Conservation (phyloP, 1,140 invertebrate genomes). For the Vanessa tameamea region DNA sequence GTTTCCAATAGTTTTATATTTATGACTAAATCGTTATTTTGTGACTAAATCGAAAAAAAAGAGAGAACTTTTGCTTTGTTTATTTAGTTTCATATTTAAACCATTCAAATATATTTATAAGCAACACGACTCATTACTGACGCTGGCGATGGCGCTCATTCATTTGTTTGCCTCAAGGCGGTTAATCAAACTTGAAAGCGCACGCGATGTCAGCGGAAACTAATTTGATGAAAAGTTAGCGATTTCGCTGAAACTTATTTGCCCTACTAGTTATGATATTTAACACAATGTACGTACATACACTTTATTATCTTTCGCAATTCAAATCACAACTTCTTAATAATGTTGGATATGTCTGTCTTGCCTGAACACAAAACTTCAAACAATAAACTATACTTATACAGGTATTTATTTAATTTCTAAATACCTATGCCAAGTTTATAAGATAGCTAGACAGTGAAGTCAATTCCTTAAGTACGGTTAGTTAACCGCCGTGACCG, state of each 20-base stretch:
- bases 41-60: no score
- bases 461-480: constrained; percentile 41
- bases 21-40: no score
- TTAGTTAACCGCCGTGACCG: constrained; percentile 55
- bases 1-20: no score
- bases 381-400: constrained; percentile 3
- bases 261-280: constrained; percentile 58
- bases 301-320: constrained; percentile 35
- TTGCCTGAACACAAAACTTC: constrained; percentile 7
- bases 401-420: background rate
- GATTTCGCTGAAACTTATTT: constrained; percentile 59
- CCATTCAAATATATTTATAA: constrained; percentile 21
- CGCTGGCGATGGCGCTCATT: constrained; percentile 28
- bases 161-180: constrained; percentile 59
- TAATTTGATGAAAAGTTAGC: constrained; percentile 72
- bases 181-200: constrained; percentile 66
- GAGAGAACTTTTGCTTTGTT: no score
- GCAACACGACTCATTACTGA: constrained; percentile 21
- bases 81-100: background rate
- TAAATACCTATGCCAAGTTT: background rate
- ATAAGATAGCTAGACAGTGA: constrained; percentile 17
- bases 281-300: constrained; percentile 57
- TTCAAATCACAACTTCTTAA: constrained; percentile 26
- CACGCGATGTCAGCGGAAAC: constrained; percentile 60
- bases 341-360: constrained; percentile 16